Evolutionary conservation across 2,113 vertebrate genomes (phyloP).

Genomic region (Otocyon megalotis): DNA sequence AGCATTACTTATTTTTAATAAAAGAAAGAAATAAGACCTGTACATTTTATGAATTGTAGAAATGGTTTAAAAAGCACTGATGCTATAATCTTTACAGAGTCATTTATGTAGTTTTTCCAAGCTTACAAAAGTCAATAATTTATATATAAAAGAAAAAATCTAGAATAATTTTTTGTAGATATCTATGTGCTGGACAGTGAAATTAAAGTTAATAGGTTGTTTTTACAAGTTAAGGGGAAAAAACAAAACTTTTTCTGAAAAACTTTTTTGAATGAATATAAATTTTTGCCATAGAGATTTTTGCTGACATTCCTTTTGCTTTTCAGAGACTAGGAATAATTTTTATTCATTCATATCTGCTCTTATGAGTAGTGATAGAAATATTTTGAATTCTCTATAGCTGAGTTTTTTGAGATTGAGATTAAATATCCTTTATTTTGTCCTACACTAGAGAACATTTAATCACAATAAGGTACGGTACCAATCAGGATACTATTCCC

Average conservation of each 20-base stretch:
- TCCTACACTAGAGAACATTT: neutral
- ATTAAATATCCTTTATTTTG: constrained; percentile 55
- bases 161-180: neutral
- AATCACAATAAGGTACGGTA: neutral
- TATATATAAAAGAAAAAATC: neutral
- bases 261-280: neutral
- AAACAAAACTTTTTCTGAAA: neutral
- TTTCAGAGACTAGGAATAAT: neutral
- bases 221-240: neutral
- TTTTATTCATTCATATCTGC: neutral
- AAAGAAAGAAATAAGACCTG: constrained; percentile 2
- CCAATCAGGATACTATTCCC: constrained; percentile 13
- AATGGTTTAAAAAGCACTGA: neutral
- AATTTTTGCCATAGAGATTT: constrained; percentile 4
- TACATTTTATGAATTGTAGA: neutral
- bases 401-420: neutral
- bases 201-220: neutral
- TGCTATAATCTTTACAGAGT: neutral
- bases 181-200: neutral
- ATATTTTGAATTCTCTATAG: neutral
- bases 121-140: neutral
- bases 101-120: neutral
- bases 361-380: neutral
- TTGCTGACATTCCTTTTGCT: constrained; percentile 61
- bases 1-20: neutral